Conservation (phyloP, 2,797 vertebrate species). For the Ctenosaura bakeri region DNA sequence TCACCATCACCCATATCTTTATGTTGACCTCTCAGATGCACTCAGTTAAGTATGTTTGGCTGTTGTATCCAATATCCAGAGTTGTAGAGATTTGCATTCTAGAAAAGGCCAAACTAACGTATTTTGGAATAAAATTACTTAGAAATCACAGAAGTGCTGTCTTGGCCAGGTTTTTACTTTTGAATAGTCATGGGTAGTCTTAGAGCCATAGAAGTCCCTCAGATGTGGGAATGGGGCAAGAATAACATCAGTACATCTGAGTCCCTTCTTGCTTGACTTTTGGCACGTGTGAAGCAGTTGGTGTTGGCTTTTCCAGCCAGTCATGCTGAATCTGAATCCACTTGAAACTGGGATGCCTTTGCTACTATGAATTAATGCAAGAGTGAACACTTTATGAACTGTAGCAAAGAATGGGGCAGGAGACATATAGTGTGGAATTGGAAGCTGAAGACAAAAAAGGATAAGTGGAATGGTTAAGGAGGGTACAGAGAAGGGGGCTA, state of each 20-base stretch:
- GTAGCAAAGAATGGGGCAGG: not conserved
- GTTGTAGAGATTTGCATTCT: not conserved
- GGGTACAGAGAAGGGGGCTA: too few species aligned
- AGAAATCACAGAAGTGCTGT: not conserved
- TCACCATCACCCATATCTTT: not conserved
- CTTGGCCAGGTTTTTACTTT: not conserved
- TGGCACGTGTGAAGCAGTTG: not conserved
- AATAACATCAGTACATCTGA: not conserved
- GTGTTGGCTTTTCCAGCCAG: too few species aligned
- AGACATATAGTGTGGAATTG: not conserved
- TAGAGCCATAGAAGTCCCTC: not conserved
- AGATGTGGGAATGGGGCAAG: too few species aligned
- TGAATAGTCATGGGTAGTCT: not conserved
- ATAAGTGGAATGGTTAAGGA: not conserved
- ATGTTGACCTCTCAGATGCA: not conserved
- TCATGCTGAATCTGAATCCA: too few species aligned
- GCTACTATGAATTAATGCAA: not conserved
- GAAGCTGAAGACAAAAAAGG: not conserved
- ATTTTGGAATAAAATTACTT: constrained; percentile 22
- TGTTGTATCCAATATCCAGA: not conserved
- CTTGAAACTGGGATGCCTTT: not conserved
- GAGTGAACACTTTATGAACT: not conserved
- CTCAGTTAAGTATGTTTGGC: not conserved
- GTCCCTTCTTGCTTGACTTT: not conserved
- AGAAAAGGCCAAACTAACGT: not conserved